A percentile compares a stretch with the other conserved stretches of the same genome.
These are phyloP conservation scores for Coregonus clupeaformis DNA, from an alignment of 2,113 vertebrate genomes.

Conservation along the genomic window DNA sequence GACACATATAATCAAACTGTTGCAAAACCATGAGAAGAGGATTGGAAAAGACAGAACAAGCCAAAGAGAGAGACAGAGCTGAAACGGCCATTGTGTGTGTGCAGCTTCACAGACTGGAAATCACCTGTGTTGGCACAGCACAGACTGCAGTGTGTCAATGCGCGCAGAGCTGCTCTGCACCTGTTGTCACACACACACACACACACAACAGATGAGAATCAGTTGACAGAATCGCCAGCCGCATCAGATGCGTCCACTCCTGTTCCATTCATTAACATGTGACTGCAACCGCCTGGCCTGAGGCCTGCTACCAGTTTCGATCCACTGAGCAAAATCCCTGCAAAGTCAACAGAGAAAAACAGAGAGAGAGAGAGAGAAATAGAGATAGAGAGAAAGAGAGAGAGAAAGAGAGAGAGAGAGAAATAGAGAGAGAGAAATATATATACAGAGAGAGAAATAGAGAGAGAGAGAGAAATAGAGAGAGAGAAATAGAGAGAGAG, in stretches of 20 bases:
- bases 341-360: neutral
- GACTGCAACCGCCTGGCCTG: conserved; percentile 76
- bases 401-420: neutral
- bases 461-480: neutral
- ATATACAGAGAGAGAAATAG: neutral
- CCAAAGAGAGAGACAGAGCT: neutral
- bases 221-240: conserved; percentile 70
- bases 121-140: conserved; percentile 76
- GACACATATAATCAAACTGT: conserved; percentile 54
- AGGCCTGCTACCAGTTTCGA: conserved; percentile 74
- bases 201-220: conserved; percentile 70
- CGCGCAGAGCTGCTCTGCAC: conserved; percentile 65
- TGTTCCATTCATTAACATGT: conserved; percentile 75
- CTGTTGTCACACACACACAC: conserved; percentile 64
- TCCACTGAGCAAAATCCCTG: conserved; percentile 63
- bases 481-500: neutral
- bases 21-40: conserved; percentile 35
- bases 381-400: neutral
- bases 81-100: conserved; percentile 13
- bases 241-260: conserved; percentile 69
- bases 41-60: neutral
- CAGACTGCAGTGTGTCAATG: conserved; percentile 62
- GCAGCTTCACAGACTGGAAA: conserved; percentile 64
- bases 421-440: conserved; percentile 38
- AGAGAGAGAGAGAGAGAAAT: neutral